Conservation (phyloP, 2,888 invertebrate genomes). For the Fragum fragum region DNA sequence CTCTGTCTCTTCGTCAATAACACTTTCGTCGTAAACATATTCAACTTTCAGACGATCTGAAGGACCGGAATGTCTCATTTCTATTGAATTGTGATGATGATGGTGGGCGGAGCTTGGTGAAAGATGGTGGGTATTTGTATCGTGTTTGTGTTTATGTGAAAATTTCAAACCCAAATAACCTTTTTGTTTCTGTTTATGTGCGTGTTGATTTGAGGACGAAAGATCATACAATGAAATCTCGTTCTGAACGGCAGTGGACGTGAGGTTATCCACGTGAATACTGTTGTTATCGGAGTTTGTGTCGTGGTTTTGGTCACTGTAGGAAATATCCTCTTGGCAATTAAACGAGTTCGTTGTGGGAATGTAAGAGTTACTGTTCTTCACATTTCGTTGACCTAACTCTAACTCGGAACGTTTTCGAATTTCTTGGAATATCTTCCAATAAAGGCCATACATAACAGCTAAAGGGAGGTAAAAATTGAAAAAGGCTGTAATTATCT, state of each 20-base stretch:
- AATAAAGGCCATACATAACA: conserved; percentile 88
- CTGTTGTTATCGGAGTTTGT: conserved; percentile 52
- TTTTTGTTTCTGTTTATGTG: conserved; percentile 27
- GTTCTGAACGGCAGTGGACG: conserved; percentile 28
- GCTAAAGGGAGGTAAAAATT: conserved; percentile 88
- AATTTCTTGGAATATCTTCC: conserved; percentile 87
- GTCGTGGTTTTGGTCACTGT: conserved; percentile 60
- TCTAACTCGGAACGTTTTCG: conserved; percentile 87
- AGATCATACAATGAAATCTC: conserved; percentile 47
- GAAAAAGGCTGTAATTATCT: conserved; percentile 88
- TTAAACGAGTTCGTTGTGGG: conserved; percentile 50
- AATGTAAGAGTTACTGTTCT: conserved; percentile 50
- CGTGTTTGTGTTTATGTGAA: conserved; percentile 37
- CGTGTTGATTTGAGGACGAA: conserved; percentile 23
- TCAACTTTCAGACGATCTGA: conserved; percentile 73
- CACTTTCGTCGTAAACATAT: conserved; percentile 85
- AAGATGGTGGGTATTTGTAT: conserved; percentile 21
- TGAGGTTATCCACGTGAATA: conserved; percentile 28
- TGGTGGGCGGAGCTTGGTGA: neutral
- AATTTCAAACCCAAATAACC: conserved; percentile 52
- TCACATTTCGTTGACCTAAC: conserved; percentile 82
- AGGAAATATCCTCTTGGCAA: conserved; percentile 52
- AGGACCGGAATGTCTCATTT: conserved; percentile 11
- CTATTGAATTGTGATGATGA: neutral
- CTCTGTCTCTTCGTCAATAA: conserved; percentile 83